Conservation (phyloP, 2,888 invertebrate species). For the Pyrrhosoma nymphula region DNA sequence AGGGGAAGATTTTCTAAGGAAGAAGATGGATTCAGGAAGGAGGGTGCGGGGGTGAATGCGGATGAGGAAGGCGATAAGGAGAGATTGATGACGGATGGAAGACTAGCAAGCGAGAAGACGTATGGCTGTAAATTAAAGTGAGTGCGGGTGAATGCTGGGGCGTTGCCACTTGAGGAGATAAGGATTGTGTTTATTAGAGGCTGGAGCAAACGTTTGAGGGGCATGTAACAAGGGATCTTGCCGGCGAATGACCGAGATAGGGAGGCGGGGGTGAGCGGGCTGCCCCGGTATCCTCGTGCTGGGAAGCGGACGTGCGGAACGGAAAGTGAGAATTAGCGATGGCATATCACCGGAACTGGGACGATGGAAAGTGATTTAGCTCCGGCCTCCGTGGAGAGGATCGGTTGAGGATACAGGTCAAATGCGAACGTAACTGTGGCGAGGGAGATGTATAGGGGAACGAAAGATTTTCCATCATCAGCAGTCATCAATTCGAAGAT, state of each 20-base stretch:
- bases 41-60: neutral
- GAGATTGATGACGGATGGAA: conserved; percentile 29
- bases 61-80: neutral
- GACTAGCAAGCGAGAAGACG: neutral
- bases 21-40: neutral
- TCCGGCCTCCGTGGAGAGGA: neutral
- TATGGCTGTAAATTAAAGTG: conserved; percentile 18
- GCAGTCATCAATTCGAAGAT: no score
- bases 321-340: neutral
- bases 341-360: neutral
- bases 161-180: neutral
- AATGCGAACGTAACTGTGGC: neutral
- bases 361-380: neutral
- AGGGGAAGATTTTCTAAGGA: neutral
- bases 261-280: neutral
- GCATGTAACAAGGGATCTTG: neutral
- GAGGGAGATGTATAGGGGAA: no score
- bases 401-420: neutral
- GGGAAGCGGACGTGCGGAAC: neutral
- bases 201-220: neutral
- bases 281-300: neutral
- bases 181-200: conserved; percentile 6
- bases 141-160: neutral
- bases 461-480: no score
- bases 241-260: neutral